Evolutionary conservation across 2,113 vertebrate genomes (phyloP), one percentile per base, ranked within the genome.

Genomic region (Halichoerus grypus): DNA sequence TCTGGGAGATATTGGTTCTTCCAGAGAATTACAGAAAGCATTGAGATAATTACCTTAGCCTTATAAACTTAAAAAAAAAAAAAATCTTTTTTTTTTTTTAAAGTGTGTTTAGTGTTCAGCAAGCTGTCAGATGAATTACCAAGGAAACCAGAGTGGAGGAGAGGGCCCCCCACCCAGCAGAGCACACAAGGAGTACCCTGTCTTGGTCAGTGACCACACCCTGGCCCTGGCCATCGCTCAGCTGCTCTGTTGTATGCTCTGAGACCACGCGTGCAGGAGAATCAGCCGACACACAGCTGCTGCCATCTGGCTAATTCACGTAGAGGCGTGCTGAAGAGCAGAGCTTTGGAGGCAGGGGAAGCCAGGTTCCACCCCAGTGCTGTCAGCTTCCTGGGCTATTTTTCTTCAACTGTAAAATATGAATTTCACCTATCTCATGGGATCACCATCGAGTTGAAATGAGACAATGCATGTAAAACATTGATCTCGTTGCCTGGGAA

Each of bases 31-130:
- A 95, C 65, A 14, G 74, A 92, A 97, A 96, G 63, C 93, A 91
- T 51, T 8, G 26, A 81, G 71, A 95, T 97, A 97, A 97, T 97
- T 97, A 84, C 71, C 42, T 86, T 91, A 85, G 91, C 72, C 39
- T 92, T 94, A 91, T 83, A 96, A 97, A 93, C 71, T 77, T 94
- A 2, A 59, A 69, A 74, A 59, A 69, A 74, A 82, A 94, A 8
- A 18, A 46, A 46, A 46, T n/a, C n/a, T n/a, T n/a, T 55, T 1
- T 83, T 61, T 85, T 88, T 53, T 76, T 46, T 26, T 7, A 72
- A 95, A 88, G 18, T 87, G 16, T 82, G 11, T 69, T 93, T 92
- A 61, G 65, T 63, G 59, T 83, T 92, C 61, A 89, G 42, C 77
- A 94, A 81, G 46, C 55, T 93, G 59, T 92, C 53, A 63, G 49